Conservation (phyloP, 35 echinoderm and acorn worm species). For the Diadema setosum region DNA sequence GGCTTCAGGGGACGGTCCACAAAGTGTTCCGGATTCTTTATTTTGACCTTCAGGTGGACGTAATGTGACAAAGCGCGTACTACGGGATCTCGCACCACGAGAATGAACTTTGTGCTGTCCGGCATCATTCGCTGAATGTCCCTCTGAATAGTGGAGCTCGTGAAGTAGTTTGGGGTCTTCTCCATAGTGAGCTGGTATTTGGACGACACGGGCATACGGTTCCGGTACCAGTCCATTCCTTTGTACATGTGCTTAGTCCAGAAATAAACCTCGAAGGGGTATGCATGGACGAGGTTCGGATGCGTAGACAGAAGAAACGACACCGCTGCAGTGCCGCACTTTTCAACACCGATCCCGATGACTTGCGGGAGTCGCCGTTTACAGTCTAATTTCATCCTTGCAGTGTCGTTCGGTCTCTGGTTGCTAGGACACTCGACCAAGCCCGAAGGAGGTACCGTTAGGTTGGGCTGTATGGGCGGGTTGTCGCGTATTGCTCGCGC, state of each 20-base stretch:
- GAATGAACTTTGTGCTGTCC: constrained; percentile 52
- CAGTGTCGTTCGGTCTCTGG: background rate
- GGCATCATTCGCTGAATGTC: constrained; percentile 15
- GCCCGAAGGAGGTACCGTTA: background rate
- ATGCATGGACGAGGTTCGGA: constrained; percentile 30
- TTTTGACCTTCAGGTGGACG: constrained; percentile 1
- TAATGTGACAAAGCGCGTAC: constrained; percentile 64
- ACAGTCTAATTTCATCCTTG: background rate
- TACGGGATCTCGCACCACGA: constrained; percentile 73
- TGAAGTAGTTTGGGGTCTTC: constrained; percentile 80
- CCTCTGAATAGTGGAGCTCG: constrained; percentile 9
- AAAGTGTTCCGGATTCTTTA: background rate
- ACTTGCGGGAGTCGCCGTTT: constrained; percentile 40
- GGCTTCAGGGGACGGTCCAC: background rate
- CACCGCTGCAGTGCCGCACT: constrained; percentile 47
- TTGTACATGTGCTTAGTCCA: constrained; percentile 14
- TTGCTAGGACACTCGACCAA: background rate
- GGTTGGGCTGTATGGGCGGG: background rate
- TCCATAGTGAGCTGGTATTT: constrained; percentile 61
- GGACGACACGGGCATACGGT: constrained; percentile 59
- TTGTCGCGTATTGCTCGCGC: background rate
- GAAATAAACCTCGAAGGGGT: constrained; percentile 41
- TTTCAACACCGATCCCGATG: constrained; percentile 48
- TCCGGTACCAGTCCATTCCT: constrained; percentile 70
- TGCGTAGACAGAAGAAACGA: constrained; percentile 35